A percentile compares a stretch with the other conserved stretches of the same genome.
Evolutionary conservation across 2,888 invertebrate species (phyloP).

Genomic region (Standfussiana lucernea): DNA sequence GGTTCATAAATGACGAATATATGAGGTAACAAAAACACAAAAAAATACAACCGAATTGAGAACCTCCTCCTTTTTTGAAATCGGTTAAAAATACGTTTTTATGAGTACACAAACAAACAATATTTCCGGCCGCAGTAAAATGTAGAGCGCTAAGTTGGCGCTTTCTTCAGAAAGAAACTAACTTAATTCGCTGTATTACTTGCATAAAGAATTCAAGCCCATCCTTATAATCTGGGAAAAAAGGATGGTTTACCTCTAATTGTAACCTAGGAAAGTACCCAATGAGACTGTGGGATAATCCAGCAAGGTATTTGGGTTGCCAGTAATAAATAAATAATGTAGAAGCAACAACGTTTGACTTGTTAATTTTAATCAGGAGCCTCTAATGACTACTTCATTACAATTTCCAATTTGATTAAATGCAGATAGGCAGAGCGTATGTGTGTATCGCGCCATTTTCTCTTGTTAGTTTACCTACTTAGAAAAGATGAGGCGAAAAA

Average conservation of each 20-base stretch:
- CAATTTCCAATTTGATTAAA: constrained; percentile 57
- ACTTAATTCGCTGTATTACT: not conserved
- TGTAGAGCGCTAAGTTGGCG: not conserved
- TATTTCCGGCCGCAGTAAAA: not conserved
- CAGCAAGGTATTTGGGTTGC: constrained; percentile 65
- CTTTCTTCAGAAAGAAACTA: not conserved
- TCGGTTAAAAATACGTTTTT: constrained; percentile 1
- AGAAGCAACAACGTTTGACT: constrained; percentile 52
- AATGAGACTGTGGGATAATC: constrained; percentile 50
- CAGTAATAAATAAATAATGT: constrained; percentile 62
- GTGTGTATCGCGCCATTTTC: constrained; percentile 30
- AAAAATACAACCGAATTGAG: too few relatives aligned
- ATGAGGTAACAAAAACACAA: too few relatives aligned
- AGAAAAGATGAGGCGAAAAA: not conserved
- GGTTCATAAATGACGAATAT: too few relatives aligned
- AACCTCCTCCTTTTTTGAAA: too few relatives aligned
- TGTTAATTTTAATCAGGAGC: constrained; percentile 61
- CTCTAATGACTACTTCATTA: constrained; percentile 61
- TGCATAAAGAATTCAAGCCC: not conserved
- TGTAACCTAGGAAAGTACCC: constrained; percentile 23
- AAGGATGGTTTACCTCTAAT: constrained; percentile 27
- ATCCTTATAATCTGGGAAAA: not conserved
- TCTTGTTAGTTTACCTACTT: not conserved
- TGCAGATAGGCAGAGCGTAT: constrained; percentile 28
- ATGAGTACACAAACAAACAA: not conserved